phyloP scores from a whole-genome alignment of 2,797 vertebrate species.

The Channallabes apus region DNA sequence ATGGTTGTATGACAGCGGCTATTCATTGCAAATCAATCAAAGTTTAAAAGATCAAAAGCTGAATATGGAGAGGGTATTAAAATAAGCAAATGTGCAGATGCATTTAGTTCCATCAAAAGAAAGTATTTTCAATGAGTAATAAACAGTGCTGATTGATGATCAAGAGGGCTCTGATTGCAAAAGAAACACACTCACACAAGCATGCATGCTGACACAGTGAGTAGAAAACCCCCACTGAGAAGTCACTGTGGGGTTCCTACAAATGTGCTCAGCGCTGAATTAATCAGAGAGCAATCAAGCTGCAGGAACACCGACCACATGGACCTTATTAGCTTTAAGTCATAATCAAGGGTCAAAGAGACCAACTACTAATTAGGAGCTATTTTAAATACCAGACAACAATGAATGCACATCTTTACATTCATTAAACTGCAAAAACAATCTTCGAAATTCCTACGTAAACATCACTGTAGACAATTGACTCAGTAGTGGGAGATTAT shows the following conservation, averaged over 20 bases:
- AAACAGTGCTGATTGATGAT: neutral
- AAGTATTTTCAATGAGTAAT: neutral
- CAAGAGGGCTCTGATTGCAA: neutral
- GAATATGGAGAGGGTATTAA: neutral
- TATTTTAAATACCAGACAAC: neutral
- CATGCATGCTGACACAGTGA: neutral
- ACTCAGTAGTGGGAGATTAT: neutral
- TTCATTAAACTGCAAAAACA: neutral
- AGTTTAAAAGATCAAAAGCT: neutral
- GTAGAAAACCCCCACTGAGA: constrained; percentile 27
- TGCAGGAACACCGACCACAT: constrained; percentile 4
- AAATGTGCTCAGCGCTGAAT: constrained; percentile 33
- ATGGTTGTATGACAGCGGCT: neutral
- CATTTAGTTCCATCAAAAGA: neutral
- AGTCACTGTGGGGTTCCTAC: constrained; percentile 40
- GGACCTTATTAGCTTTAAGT: neutral
- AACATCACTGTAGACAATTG: neutral
- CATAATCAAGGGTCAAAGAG: neutral
- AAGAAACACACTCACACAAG: too few species aligned
- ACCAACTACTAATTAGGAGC: neutral
- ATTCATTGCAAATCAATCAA: constrained; percentile 2
- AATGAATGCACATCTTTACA: neutral
- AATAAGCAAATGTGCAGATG: neutral
- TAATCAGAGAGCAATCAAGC: constrained; percentile 42
- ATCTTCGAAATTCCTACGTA: neutral